Evolutionary conservation across 2,797 vertebrate genomes (phyloP), one percentile per base, ranked within the genome.

Genomic region (Notolepis coatsorum): DNA sequence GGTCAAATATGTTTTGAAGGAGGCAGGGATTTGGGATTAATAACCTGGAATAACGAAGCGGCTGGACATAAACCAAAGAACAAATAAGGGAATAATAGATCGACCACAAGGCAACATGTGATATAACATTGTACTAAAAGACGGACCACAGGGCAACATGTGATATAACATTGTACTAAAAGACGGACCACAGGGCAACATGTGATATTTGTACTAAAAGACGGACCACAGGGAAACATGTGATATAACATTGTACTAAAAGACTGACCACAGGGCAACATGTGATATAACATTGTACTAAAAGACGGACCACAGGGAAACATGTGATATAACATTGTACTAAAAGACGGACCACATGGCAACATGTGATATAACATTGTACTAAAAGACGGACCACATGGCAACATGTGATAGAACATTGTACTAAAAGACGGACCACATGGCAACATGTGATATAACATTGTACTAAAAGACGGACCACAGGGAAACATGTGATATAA

Each of bases 401-500:
- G 24, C 38, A 38, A n/a, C 56, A 24, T 51, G 13, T 64, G 1
- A 55, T 52, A 23, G 53, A 43, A 46, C n/a, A 1, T 20, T 23
- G 21, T 41, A 2, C 15, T n/a, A 48, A 27, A 23, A 27, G 15
- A 38, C 63, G 35, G 15, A 18, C 24, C 49, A 41, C 20, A 45
- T 39, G 38, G 24, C 38, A 38, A n/a, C 56, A 24, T 51, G 13
- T 64, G 1, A 55, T 52, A 23, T 57, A 43, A 46, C n/a, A 1
- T 20, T 23, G 21, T 41, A 2, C 15, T n/a, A 48, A 27, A 23
- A 27, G 15, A 38, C 63, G 35, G 15, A 18, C 24, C 49, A 41
- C 20, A 45, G 42, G 38, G 24, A 33, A 38, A n/a, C 56, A 24
- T 51, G 13, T 64, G 1, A 55, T 52, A 23, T 57, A 43, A 46